Evolutionary conservation across 2,888 invertebrate species (phyloP).

Genomic region (Mantis religiosa): DNA sequence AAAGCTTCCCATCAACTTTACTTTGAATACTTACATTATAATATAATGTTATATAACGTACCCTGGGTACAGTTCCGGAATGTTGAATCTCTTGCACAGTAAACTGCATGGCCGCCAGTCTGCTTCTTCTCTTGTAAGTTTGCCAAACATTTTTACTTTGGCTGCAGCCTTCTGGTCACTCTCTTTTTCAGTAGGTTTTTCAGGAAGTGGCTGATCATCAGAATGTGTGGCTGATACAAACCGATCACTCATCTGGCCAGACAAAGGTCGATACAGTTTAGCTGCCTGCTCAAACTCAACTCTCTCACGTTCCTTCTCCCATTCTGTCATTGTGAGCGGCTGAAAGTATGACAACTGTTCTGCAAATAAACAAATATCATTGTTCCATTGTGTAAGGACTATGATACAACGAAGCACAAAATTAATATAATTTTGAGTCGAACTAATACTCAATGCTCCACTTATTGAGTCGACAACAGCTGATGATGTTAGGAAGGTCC

Average conservation of each 20-base stretch:
- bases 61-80: slow-evolving; percentile 78
- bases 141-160: slow-evolving; percentile 70
- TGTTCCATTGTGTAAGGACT: too few relatives aligned
- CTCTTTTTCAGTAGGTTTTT: slow-evolving; percentile 39
- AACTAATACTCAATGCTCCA: too few relatives aligned
- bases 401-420: too few relatives aligned
- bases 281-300: slow-evolving; percentile 76
- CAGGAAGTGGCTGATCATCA: slow-evolving; percentile 45
- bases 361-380: slow-evolving; percentile 28
- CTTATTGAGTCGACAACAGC: too few relatives aligned
- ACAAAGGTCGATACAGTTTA: slow-evolving; percentile 62
- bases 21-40: too few relatives aligned
- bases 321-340: slow-evolving; percentile 60
- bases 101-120: slow-evolving; percentile 81
- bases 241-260: slow-evolving; percentile 50
- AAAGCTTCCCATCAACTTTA: too few relatives aligned
- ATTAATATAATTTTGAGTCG: too few relatives aligned
- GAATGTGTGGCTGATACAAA: slow-evolving; percentile 58
- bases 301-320: slow-evolving; percentile 76
- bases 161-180: slow-evolving; percentile 65
- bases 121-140: slow-evolving; percentile 60
- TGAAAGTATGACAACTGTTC: slow-evolving; percentile 40
- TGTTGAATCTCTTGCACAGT: slow-evolving; percentile 89
- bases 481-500: too few relatives aligned
- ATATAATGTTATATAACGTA: slow-evolving; percentile 38